Base-by-base conservation (phyloP, 2,113 vertebrate species). In the Ameiurus melas region DNA sequence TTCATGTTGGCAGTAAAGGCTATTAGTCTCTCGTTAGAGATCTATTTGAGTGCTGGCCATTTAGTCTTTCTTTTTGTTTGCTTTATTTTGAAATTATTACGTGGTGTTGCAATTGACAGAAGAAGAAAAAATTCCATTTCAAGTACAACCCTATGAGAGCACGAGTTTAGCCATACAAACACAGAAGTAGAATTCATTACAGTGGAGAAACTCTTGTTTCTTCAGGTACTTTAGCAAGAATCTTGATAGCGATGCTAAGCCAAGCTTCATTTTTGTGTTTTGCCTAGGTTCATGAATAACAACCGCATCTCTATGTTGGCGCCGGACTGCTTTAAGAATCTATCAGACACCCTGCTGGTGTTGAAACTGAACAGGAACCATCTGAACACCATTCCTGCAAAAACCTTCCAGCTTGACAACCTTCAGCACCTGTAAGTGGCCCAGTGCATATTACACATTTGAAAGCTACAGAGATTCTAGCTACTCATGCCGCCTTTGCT, bases 351-450 rank as follows among this genome's bases (percentile, higher is more conserved):
- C 8, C 96, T 99, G 86, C 95, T 98, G 94, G 94, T 98, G 58
- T 93, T 99, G 83, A 97, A 96, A 71, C 94, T 99, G 87, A 98
- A 97, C 93, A 96, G 96, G 91, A 99, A 99, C 93, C 97, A 96
- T 16, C 96, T 99, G 82, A 96, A 96, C 88, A 71, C 94, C 85
- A 93, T 99, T 86, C 97, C 97, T 4, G 94, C 97, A 86, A 99
- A 98, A 95, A 97, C 97, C 96, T 99, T 99, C 93, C 97, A 97
- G 90, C 95, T 99, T 57, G 94, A 97, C 88, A 96, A 97, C 89
- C 96, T 99, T 71, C 97, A 98, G 89, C 97, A 98, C 91, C 96
- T 99, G 98, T 99, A 94, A 97, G 97, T 96, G 6, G 19, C 5
- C 9, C 55, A 0, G 17, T 25, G 17, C 22, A 25, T 82, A 12